A percentile compares a stretch with the other conserved stretches of the same genome.
Evolutionary conservation across 2,113 vertebrate genomes (phyloP).

Genomic region (Lepisosteus oculatus): DNA sequence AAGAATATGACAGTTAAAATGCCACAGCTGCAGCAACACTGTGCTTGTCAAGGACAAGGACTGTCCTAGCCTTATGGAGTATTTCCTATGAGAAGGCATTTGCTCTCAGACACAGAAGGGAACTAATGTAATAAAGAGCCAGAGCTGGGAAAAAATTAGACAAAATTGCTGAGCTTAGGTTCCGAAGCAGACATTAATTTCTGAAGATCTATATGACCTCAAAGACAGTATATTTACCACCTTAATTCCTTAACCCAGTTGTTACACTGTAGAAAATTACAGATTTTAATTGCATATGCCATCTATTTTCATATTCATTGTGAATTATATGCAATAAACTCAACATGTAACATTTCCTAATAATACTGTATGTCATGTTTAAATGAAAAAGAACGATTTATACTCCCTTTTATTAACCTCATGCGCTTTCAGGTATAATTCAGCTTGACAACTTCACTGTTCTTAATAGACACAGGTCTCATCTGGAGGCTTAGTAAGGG

Average conservation of each 20-base stretch:
- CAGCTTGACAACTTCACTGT: slow-evolving; percentile 14
- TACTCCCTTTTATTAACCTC: slow-evolving; percentile 54
- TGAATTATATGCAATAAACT: slow-evolving; percentile 49
- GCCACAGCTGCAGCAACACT: no score
- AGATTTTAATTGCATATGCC: slow-evolving; percentile 52
- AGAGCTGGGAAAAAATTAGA: background rate
- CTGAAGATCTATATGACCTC: slow-evolving; percentile 19
- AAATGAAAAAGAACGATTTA: slow-evolving; percentile 55
- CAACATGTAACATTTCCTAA: slow-evolving; percentile 34
- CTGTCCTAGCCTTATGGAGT: background rate
- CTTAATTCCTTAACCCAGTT: slow-evolving; percentile 18
- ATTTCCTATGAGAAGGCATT: background rate
- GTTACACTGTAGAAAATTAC: slow-evolving; percentile 39
- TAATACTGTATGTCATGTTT: slow-evolving; percentile 48
- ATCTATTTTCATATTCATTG: slow-evolving; percentile 40
- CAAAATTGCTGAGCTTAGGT: slow-evolving; percentile 2
- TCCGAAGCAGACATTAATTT: slow-evolving; percentile 16
- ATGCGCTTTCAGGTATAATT: slow-evolving; percentile 44
- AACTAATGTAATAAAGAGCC: slow-evolving; percentile 38
- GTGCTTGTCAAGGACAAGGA: no score
- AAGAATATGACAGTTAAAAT: no score
- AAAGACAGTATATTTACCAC: slow-evolving; percentile 33
- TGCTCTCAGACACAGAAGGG: background rate
- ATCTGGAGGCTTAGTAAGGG: background rate
- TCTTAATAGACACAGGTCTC: slow-evolving; percentile 10